Evolutionary conservation across 2,888 invertebrate species (phyloP).

Genomic region (Zhuqinia jingwanae): DNA sequence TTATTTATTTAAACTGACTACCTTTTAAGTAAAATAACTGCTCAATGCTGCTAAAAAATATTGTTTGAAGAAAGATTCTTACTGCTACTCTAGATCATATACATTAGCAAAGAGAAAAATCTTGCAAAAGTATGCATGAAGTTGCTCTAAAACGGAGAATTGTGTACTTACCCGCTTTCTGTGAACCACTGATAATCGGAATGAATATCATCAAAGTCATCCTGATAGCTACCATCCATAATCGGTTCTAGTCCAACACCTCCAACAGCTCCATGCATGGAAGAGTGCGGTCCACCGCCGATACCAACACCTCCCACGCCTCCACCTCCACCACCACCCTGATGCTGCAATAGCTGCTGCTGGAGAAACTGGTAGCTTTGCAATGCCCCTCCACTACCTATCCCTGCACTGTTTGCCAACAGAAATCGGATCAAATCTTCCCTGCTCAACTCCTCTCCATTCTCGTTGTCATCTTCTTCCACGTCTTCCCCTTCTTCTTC

Average conservation of each 20-base stretch:
- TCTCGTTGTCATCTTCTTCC: slow-evolving; percentile 44
- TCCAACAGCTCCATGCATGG: slow-evolving; percentile 61
- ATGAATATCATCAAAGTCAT: slow-evolving; percentile 77
- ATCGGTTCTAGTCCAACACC: slow-evolving; percentile 72
- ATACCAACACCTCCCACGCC: slow-evolving; percentile 11
- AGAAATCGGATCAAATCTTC: slow-evolving; percentile 68
- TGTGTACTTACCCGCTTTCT: slow-evolving; percentile 75
- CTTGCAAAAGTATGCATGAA: too few species aligned
- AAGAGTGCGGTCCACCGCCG: slow-evolving; percentile 39
- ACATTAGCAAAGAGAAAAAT: too few species aligned
- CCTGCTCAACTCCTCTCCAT: slow-evolving; percentile 63
- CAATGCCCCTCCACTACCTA: neutral
- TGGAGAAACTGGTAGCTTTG: slow-evolving; percentile 54
- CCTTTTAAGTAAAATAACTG: too few species aligned
- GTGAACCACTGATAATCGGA: slow-evolving; percentile 78
- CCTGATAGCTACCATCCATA: slow-evolving; percentile 76
- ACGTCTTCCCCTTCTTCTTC: slow-evolving; percentile 35
- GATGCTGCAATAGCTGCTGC: slow-evolving; percentile 52
- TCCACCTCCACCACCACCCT: slow-evolving; percentile 27
- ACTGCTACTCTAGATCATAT: too few species aligned
- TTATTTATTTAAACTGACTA: too few species aligned
- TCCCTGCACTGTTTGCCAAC: slow-evolving; percentile 52
- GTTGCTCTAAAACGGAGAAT: neutral
- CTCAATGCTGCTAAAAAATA: too few species aligned
- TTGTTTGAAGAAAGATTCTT: too few species aligned